Evolutionary conservation across 2,888 invertebrate species (phyloP), one percentile per base, ranked within the genome.

Genomic region (Drosophila diplacantha): DNA sequence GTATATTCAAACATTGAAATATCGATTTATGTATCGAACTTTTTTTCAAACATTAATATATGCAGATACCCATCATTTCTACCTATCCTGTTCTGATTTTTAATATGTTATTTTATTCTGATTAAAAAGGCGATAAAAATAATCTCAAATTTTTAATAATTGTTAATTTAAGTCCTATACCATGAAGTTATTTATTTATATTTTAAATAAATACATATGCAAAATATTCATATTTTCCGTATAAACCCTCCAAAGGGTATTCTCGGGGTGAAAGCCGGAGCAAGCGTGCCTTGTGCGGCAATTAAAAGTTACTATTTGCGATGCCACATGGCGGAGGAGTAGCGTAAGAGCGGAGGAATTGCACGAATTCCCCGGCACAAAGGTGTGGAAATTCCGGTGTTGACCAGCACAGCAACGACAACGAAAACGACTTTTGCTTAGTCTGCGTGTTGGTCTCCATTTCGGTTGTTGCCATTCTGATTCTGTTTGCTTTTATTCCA

Each of bases 341-440:
- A 38, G 20, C 18, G 7, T 2, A 29, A 29, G 20, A 46, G 44
- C 20, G 5, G 44, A 20, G 44, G 44, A 41, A 55, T 18, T 18
- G 43, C 43, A 32, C 18, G 31, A 29, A 29, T 59, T 51, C 47
- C 32, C 26, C 35, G 49, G n/a, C 20, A 31, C 49, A 35, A 31
- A 52, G 64, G 55, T 65, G 65, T 64, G 65, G 59, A 68, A 51
- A 35, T 38, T 41, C 65, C 65, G 34, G 18, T 49, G 54, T 9
- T 54, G 50, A 50, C 64, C 63, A 41, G 16, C 55, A 32, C 54
- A 32, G 32, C 44, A 31, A 22, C n/a, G 32, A 7, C 16, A 20
- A 22, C 22, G 32, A 5, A 9, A 5, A 38, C 34, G 35, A 39
- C 34, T 34, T 41, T 34, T 26, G 51, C 49, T 35, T 60, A 61